Conservation (phyloP, 1,140 invertebrate species). For the Chionoecetes opilio region DNA sequence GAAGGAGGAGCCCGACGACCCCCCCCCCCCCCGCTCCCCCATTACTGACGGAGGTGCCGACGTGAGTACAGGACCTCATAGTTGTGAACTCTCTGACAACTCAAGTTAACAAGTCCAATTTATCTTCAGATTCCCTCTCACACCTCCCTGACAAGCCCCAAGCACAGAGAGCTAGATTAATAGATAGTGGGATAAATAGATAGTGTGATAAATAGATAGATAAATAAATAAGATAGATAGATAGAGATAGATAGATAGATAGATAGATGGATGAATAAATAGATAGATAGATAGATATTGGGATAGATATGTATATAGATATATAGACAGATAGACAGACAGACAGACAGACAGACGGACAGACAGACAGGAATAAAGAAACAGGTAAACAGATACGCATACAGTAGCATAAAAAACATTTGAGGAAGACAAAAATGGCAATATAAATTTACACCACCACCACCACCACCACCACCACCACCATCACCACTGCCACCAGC, state of each 20-base stretch:
- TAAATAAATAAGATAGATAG: neutral
- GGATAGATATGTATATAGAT: too few relatives aligned
- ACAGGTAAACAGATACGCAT: neutral
- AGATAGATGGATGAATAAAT: too few relatives aligned
- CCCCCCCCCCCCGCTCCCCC: neutral
- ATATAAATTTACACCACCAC: too few relatives aligned
- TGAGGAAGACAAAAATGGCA: too few relatives aligned
- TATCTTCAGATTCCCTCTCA: neutral
- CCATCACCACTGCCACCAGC: too few relatives aligned
- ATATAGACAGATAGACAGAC: neutral
- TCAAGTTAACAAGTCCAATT: slow-evolving; percentile 2
- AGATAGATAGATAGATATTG: neutral
- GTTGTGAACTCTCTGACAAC: neutral
- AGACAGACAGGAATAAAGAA: neutral
- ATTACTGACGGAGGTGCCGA: neutral
- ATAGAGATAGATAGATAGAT: neutral
- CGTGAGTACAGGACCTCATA: neutral
- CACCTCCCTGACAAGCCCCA: neutral
- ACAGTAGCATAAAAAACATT: too few relatives aligned
- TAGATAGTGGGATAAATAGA: too few relatives aligned
- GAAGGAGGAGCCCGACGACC: neutral
- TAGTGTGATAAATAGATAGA: neutral
- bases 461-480: too few relatives aligned
- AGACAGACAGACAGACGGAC: neutral
- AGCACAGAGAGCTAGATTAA: neutral